These are phyloP conservation scores for Ips typographus DNA, from an alignment of 1,140 invertebrate species.

Conservation along the genomic window DNA sequence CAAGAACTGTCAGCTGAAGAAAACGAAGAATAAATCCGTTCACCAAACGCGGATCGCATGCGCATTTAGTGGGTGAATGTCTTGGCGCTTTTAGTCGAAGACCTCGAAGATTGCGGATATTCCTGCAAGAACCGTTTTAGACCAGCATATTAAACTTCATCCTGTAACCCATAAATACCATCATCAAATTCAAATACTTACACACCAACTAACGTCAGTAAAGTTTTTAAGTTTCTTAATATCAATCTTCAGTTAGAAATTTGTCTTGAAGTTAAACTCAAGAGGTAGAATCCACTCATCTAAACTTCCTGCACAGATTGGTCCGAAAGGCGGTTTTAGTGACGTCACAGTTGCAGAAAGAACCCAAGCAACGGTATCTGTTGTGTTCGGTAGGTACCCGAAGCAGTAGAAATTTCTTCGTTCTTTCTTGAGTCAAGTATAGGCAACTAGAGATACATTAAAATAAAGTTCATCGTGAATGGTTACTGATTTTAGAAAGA, in stretches of 20 bases:
- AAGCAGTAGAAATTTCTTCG: neutral
- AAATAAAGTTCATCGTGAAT: too few relatives aligned
- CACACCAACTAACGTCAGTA: neutral
- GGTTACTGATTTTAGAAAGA: too few relatives aligned
- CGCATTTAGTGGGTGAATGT: slow-evolving; percentile 44
- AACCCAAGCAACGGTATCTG: slow-evolving; percentile 20
- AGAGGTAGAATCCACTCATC: slow-evolving; percentile 10
- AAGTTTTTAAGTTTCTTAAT: neutral
- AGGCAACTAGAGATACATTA: slow-evolving; percentile 13
- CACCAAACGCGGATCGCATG: slow-evolving; percentile 42
- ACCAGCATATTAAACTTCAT: neutral
- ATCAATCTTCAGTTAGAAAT: neutral
- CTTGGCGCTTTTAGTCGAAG: slow-evolving; percentile 41
- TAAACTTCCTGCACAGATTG: slow-evolving; percentile 17
- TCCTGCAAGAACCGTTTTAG: slow-evolving; percentile 30
- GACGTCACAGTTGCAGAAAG: slow-evolving; percentile 30
- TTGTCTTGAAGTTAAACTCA: neutral
- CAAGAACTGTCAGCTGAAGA: slow-evolving; percentile 42
- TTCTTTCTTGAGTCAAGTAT: neutral
- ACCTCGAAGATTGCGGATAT: slow-evolving; percentile 39
- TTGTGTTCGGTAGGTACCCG: slow-evolving; percentile 1
- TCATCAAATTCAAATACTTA: neutral
- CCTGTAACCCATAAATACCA: neutral
- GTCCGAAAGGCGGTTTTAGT: slow-evolving; percentile 2
- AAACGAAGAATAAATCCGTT: slow-evolving; percentile 39